Base-by-base conservation (phyloP, 2,888 invertebrate genomes). In the Brachyptera risi region DNA sequence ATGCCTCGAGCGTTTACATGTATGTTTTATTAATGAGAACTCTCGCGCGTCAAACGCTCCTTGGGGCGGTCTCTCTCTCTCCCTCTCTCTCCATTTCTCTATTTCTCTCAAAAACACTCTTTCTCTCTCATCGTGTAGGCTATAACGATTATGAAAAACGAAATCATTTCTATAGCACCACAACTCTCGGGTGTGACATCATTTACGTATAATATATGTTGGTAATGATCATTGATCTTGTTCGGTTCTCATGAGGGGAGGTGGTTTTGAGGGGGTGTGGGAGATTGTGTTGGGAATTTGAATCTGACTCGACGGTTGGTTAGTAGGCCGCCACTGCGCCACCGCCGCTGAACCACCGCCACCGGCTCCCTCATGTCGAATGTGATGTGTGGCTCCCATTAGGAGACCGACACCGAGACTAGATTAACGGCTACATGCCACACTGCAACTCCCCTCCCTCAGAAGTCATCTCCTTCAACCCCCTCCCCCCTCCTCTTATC, bases 371-470 rank as follows among this genome's bases (percentile, higher is more conserved):
- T 17, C 13, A 31, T 62, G 62, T 58, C 62, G 47, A 58, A 58
- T 42, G 51, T 58, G 62, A 62, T 54, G 54, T 62, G 62, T 62
- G 54, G 44, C 54, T 58, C 58, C 61, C 62, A 62, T 58, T 58
- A 58, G 61, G n/a, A 37, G 35, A n/a, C 35, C n/a, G 54, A 40
- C 26, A 15, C n/a, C 35, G 37, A 21, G 31, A 19, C 4, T 27
- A 61, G 61, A 61, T 61, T 57, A 61, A 61, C 57, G 61, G 27
- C 35, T 27, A 23, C 7, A 15, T 19, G 31, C 26, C 13, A 2
- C 47, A 21, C 47, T 21, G 24, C 23, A 21, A 1, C 9, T 21
- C 44, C 15, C 21, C 44, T 13, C 19, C 44, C 15, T 21, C 19
- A 21, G n/a, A n/a, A n/a, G n/a, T n/a, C n/a, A n/a, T n/a, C n/a